phyloP scores from a whole-genome alignment of 2,797 vertebrate genomes.

The Lates japonicus region DNA sequence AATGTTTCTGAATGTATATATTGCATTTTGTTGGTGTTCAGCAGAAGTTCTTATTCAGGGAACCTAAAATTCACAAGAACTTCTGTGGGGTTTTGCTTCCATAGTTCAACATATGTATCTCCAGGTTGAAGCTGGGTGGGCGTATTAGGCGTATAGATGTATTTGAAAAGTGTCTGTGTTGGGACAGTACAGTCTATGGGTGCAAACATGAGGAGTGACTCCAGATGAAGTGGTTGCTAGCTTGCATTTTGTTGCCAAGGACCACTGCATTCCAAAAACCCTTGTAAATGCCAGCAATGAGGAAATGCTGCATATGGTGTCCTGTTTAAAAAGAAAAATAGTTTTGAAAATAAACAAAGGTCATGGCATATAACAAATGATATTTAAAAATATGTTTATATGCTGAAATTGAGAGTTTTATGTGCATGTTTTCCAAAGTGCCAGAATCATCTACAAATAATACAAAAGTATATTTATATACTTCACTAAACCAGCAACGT shows the following conservation, averaged over 20 bases:
- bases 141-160: too few relatives aligned
- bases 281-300: background rate
- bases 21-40: slow-evolving; percentile 14
- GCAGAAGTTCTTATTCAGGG: slow-evolving; percentile 8
- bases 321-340: background rate
- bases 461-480: background rate
- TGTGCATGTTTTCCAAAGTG: background rate
- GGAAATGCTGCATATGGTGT: background rate
- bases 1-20: slow-evolving; percentile 1
- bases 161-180: background rate
- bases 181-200: background rate
- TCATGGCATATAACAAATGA: background rate
- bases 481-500: background rate
- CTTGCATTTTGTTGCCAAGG: slow-evolving; percentile 4
- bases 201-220: background rate
- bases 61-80: background rate
- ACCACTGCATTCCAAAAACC: background rate
- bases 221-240: background rate
- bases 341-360: background rate
- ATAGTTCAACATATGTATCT: background rate
- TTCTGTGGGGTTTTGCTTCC: background rate
- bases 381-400: background rate
- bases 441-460: too few relatives aligned
- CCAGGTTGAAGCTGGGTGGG: background rate
- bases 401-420: background rate